Evolutionary conservation across 2,888 invertebrate species (phyloP).

Genomic region (Eristalis pertinax): DNA sequence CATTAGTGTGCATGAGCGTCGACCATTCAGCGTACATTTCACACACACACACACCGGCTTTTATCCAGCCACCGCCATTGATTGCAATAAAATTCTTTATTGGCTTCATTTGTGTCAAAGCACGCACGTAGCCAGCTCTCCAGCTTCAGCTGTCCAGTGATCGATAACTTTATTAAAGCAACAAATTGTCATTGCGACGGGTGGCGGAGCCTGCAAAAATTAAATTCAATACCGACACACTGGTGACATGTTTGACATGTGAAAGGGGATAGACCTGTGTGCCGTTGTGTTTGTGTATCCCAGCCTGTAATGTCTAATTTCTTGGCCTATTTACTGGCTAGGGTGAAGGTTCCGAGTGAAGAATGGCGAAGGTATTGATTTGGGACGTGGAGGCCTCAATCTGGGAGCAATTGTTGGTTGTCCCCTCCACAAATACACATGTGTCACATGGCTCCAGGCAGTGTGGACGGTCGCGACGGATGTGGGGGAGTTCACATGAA

Average conservation of each 20-base stretch:
- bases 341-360: neutral
- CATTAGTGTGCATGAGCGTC: slow-evolving; percentile 27
- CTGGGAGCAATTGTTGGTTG: slow-evolving; percentile 36
- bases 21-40: slow-evolving; percentile 25
- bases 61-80: slow-evolving; percentile 29
- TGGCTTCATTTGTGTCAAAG: slow-evolving; percentile 52
- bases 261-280: neutral
- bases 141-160: slow-evolving; percentile 9
- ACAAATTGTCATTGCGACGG: slow-evolving; percentile 57
- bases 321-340: slow-evolving; percentile 36
- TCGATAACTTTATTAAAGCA: slow-evolving; percentile 64
- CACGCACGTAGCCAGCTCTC: slow-evolving; percentile 32
- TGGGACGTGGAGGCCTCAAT: slow-evolving; percentile 3
- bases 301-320: slow-evolving; percentile 37
- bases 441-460: neutral
- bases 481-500: slow-evolving; percentile 37
- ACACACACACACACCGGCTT: slow-evolving; percentile 3
- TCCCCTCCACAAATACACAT: neutral
- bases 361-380: slow-evolving; percentile 35
- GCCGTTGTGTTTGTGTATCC: slow-evolving; percentile 6
- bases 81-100: slow-evolving; percentile 55
- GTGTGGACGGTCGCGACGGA: neutral
- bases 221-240: slow-evolving; percentile 44
- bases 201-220: slow-evolving; percentile 39
- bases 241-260: slow-evolving; percentile 51